A percentile compares a stretch with the other conserved stretches of the same genome.
Evolutionary conservation across 1,140 invertebrate species (phyloP).

Genomic region (Pseudomyrmex cubaensis): DNA sequence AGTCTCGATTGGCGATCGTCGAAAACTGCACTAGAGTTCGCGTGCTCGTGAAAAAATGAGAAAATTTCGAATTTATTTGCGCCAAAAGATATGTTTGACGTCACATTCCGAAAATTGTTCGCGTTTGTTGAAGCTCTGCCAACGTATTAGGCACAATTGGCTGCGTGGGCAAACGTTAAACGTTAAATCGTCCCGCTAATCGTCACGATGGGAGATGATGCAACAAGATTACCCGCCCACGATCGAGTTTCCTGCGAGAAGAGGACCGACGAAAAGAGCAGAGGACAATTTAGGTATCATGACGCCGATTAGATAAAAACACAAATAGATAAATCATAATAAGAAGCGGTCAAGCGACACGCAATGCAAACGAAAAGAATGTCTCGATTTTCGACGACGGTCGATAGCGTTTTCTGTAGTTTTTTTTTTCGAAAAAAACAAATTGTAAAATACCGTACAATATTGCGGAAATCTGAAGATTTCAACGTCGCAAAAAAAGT

Average conservation of each 20-base stretch:
- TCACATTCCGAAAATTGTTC: slow-evolving; percentile 65
- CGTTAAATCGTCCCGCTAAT: slow-evolving; percentile 77
- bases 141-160: slow-evolving; percentile 73
- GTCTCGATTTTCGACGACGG: neutral
- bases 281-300: neutral
- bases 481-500: neutral
- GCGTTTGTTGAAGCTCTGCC: slow-evolving; percentile 66
- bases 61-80: no score
- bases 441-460: neutral
- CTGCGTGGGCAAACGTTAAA: slow-evolving; percentile 77
- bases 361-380: no score
- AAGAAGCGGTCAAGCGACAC: neutral
- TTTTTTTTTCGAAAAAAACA: neutral
- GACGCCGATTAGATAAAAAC: neutral
- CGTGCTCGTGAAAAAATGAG: no score
- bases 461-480: neutral
- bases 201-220: slow-evolving; percentile 74
- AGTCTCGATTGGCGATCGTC: slow-evolving; percentile 12
- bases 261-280: slow-evolving; percentile 1
- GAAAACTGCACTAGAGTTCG: neutral
- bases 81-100: no score
- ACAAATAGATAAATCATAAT: neutral
- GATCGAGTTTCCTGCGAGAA: slow-evolving; percentile 69
- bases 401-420: neutral
- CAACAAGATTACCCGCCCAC: slow-evolving; percentile 75